Evolutionary conservation across 2,888 invertebrate genomes (phyloP), one percentile per base, ranked within the genome.

Genomic region (Myopa tessellatipennis): DNA sequence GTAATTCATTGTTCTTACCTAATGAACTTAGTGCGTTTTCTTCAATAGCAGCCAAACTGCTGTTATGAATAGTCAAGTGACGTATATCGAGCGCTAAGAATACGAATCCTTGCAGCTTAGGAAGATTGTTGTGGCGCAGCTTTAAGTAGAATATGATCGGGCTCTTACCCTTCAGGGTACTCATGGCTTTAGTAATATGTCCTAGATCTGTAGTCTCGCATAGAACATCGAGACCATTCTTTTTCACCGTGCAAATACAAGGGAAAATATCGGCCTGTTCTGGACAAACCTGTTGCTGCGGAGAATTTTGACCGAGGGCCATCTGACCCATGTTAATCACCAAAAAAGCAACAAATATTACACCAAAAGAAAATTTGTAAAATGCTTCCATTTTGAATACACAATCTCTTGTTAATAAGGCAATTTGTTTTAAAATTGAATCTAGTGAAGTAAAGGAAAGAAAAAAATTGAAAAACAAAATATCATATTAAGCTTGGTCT

Each of bases 61-160:
- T 96, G 89, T 95, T 96, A 87, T 95, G 96, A 77, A 96, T 95
- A 34, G 96, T 95, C 76, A 97, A 91, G 85, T 97, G 96, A 81
- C 95, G 94, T 83, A 97, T 96, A 85, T 96, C 95, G 86, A 97
- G 91, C 5, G 96, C 96, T 78, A 96, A 91, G 89, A 96, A 96
- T 79, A 96, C 93, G 88, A 95, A 96, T 74, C 95, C 94, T 79
- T 95, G 95, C 74, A 97, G 90, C 88, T 95, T 96, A 40, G 95
- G 94, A 84, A 96, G 90, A 89, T 93, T 94, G 88, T 96, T 96
- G 90, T 96, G 96, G 77, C 96, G 92, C 79, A 97, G 90, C 88
- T 96, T 96, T 82, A 97, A 91, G 90, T 97, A 96, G 90, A 95
- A 96, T 82, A 96, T 95, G 81, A 96, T 93, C 85, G 94, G 92